Base-by-base conservation (phyloP, 64 coral and sea anemone genomes). In the Stichodactyla helianthus region DNA sequence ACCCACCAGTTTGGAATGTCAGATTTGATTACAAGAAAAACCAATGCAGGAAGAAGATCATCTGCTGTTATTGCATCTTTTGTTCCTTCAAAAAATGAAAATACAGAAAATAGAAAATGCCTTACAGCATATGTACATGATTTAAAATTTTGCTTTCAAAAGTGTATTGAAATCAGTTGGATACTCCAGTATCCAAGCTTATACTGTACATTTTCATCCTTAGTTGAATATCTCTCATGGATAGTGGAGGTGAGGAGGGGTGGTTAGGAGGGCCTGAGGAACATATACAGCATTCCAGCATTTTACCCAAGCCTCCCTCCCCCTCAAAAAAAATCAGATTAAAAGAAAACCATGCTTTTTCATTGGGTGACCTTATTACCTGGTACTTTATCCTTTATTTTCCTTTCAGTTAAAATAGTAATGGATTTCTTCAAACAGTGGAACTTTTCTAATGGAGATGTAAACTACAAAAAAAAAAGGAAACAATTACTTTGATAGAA, bases 1-100 rank as follows among this genome's bases (percentile, higher is more conserved):
- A 74, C 68, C 12, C 77, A 99, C 97, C 97, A 99, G 83, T 99
- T 99, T 11, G 97, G 97, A 88, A 99, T 87, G 65, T 99, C 97
- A 71, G 90, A 92, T 89, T 99, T 99, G 31, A 99, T 99, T 0
- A 99, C 88, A 55, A 99, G 88, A 64, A 94, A 99, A 7, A 95
- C 86, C 14, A 99, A 67, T n/a, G 93, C 93, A 77, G 97, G 97
- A 22, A 99, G 85, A 6, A 99, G 90, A 61, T 99, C 97, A 88
- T 99, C 97, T 18, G 93, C 97, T 6, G 97, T 99, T 0, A 94
- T 91, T 35, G 82, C 93, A 54, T 95, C 84, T 6, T 79, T 93
- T 78, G 88, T 86, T 54, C 86, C 97, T 93, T 26, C 12, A 31
- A 74, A 10, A 31, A 74, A 74, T 27, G 6, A 68, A 68, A 20